These are phyloP conservation scores for Melipona bicolor DNA, from an alignment of 2,888 invertebrate genomes.

Conservation along the genomic window DNA sequence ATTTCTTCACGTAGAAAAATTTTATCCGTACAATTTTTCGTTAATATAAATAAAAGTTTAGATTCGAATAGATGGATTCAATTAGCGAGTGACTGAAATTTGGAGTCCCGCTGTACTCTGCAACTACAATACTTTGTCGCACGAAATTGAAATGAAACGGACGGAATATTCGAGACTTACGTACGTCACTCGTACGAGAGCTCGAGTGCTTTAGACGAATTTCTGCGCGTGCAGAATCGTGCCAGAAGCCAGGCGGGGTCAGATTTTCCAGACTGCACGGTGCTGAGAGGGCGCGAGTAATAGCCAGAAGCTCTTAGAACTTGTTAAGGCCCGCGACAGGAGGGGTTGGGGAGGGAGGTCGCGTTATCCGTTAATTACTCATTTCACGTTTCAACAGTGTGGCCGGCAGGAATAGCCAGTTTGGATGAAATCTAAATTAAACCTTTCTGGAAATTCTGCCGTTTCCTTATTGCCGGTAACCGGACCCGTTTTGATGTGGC, in stretches of 20 bases:
- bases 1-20: too few species aligned
- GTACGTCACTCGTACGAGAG: not conserved
- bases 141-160: not conserved
- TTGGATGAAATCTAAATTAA: slow-evolving; percentile 79
- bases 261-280: slow-evolving; percentile 46
- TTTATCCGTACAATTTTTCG: too few species aligned
- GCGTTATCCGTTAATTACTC: slow-evolving; percentile 72
- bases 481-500: slow-evolving; percentile 29
- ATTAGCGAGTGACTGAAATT: too few species aligned
- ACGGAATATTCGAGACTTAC: too few species aligned
- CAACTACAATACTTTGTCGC: too few species aligned
- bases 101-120: too few species aligned
- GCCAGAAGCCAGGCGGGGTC: not conserved
- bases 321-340: slow-evolving; percentile 50
- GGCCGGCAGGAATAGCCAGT: slow-evolving; percentile 69
- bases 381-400: slow-evolving; percentile 68
- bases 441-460: slow-evolving; percentile 76
- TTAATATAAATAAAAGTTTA: too few species aligned
- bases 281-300: slow-evolving; percentile 44
- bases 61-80: too few species aligned
- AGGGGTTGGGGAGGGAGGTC: slow-evolving; percentile 25
- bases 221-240: slow-evolving; percentile 1
- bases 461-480: slow-evolving; percentile 67
- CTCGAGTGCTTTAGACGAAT: not conserved
- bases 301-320: slow-evolving; percentile 56